phyloP scores from a whole-genome alignment of 2,888 invertebrate genomes.

The Sarcophaga caerulescens region DNA sequence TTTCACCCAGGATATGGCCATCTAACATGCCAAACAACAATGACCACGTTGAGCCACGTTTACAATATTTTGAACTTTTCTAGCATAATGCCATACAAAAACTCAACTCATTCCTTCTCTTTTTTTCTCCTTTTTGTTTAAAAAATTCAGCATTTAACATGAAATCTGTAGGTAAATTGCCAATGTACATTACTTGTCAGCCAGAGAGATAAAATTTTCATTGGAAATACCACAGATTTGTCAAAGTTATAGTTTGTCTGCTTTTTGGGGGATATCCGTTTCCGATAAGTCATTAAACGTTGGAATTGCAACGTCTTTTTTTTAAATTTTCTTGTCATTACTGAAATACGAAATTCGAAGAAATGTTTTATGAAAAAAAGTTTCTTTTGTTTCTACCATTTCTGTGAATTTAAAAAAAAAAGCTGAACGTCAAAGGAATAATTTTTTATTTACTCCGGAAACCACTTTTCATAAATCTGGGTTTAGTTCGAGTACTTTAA shows the following conservation, averaged over 20 bases:
- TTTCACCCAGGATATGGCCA: constrained; percentile 5
- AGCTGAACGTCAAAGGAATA: too few relatives aligned
- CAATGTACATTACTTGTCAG: constrained; percentile 34
- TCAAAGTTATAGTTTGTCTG: constrained; percentile 36
- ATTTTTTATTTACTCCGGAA: too few relatives aligned
- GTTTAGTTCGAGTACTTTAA: too few relatives aligned
- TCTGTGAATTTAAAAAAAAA: too few relatives aligned
- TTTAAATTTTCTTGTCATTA: constrained; percentile 1
- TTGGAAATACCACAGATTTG: constrained; percentile 45
- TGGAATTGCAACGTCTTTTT: neutral
- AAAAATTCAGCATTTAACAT: constrained; percentile 27
- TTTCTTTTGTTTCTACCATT: too few relatives aligned
- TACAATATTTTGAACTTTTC: constrained; percentile 58
- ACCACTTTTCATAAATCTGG: too few relatives aligned
- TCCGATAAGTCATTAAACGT: constrained; percentile 20
- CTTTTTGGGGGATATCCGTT: constrained; percentile 52
- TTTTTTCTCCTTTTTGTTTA: neutral
- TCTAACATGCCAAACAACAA: constrained; percentile 58
- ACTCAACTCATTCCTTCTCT: constrained; percentile 25
- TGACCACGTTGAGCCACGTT: constrained; percentile 62
- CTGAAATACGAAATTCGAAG: neutral
- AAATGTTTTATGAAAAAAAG: too few relatives aligned
- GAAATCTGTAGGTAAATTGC: constrained; percentile 26
- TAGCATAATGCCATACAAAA: constrained; percentile 23
- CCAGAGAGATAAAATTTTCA: constrained; percentile 39